Evolutionary conservation across 2,113 vertebrate genomes (phyloP).

Genomic region (Clarias magur): DNA sequence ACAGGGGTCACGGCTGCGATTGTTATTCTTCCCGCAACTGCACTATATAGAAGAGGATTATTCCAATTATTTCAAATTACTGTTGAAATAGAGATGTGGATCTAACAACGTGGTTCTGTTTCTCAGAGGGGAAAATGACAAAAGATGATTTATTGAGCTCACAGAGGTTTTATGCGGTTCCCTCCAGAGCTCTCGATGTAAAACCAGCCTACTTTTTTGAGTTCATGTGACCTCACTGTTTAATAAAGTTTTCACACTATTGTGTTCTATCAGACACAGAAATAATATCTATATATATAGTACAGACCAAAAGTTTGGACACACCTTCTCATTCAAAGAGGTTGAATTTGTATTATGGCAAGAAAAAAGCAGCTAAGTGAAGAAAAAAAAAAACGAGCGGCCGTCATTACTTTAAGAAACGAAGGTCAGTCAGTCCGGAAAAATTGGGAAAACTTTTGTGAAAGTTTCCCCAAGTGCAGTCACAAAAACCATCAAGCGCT

Average conservation of each 20-base stretch:
- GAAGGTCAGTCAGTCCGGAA: no score
- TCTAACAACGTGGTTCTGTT: no score
- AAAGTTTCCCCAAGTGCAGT: no score
- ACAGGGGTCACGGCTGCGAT: slow-evolving; percentile 2
- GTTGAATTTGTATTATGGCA: no score
- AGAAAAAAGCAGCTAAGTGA: no score
- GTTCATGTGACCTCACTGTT: background rate
- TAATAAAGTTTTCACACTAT: background rate
- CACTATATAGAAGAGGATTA: background rate
- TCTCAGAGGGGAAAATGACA: background rate
- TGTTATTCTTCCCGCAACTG: background rate
- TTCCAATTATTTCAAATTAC: background rate
- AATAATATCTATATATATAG: no score
- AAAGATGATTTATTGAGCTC: slow-evolving; percentile 14
- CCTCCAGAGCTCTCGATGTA: background rate
- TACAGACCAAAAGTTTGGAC: no score
- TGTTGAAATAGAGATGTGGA: slow-evolving; percentile 1
- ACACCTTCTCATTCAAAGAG: no score
- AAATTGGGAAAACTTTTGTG: no score
- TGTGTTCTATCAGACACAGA: background rate
- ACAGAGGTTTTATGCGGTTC: background rate
- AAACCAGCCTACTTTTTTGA: background rate
- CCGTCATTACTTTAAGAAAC: no score
- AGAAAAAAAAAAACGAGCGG: no score
- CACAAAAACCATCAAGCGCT: no score